These are phyloP conservation scores for Steinernema hermaphroditum DNA, from an alignment of 2,888 invertebrate genomes.

Conservation along the genomic window DNA sequence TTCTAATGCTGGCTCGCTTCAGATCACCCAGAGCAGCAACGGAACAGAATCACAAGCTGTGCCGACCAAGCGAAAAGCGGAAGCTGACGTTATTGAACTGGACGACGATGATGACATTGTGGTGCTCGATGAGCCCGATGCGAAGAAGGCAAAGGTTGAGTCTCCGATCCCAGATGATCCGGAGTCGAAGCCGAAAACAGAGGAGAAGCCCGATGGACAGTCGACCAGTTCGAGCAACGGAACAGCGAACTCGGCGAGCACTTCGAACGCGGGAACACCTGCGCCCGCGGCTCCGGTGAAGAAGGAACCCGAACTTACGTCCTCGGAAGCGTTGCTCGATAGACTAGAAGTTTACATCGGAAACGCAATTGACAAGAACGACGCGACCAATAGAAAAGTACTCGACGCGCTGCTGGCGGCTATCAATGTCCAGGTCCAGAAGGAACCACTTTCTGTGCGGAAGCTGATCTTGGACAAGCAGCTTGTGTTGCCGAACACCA, in stretches of 20 bases:
- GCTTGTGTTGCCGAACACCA: conserved; percentile 64
- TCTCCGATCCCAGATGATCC: conserved; percentile 8
- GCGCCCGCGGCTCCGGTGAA: conserved; percentile 27
- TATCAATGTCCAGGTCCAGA: conserved; percentile 62
- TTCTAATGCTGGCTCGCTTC: background rate
- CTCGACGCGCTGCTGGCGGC: conserved; percentile 61
- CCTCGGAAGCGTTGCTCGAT: conserved; percentile 53
- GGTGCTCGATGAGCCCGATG: background rate
- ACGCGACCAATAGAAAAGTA: conserved; percentile 55
- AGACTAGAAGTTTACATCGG: conserved; percentile 53
- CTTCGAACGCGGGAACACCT: no score
- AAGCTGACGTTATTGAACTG: background rate
- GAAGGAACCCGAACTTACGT: conserved; percentile 49
- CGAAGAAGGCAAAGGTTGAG: conserved; percentile 14
- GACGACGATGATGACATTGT: conserved; percentile 13
- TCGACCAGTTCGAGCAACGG: background rate
- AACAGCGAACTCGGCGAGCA: no score
- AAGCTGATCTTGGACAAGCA: conserved; percentile 63
- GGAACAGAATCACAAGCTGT: background rate
- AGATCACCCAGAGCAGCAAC: background rate
- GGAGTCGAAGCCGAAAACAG: conserved; percentile 11
- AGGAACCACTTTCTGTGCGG: conserved; percentile 60
- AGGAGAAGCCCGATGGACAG: background rate
- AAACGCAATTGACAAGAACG: conserved; percentile 46
- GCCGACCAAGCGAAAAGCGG: background rate